Evolutionary conservation across 30 jellyfish, hydroid and myxozoan species (phyloP), one percentile per base, ranked within the genome.

Genomic region (Pelagia noctiluca): DNA sequence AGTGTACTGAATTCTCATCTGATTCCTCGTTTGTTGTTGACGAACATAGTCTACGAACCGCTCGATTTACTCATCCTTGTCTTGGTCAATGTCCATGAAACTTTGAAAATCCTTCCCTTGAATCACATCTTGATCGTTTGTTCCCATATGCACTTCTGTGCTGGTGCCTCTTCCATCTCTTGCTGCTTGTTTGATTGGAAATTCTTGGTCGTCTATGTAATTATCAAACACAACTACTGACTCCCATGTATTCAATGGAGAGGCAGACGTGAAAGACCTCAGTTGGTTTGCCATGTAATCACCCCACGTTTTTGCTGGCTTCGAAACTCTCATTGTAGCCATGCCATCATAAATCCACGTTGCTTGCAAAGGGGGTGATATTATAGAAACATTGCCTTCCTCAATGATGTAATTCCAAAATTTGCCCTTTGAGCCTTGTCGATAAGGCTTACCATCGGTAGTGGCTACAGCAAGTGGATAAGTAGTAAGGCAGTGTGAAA

Each of bases 81-180:
- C 63, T 33, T 78, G 71, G 24, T 62, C 63, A 72, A 24, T 78
- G 82, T 62, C 74, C 89, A 78, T 65, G 42, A 78, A 78, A 22
- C 73, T 62, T 36, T 78, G 81, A 0, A 74, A 74, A 24, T 61
- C n/a, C n/a, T n/a, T n/a, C n/a, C n/a, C n/a, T n/a, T n/a, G n/a
- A n/a, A n/a, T n/a, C n/a, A n/a, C n/a, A 25, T 65, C 52, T 63
- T 78, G 89, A 78, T 65, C 81, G 63, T 78, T 78, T 78, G 82
- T 33, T 57, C 89, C 81, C 35, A 78, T 71, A 78, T 62, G 89
- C 35, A 78, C 81, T 38, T 81, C 63, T 63, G 89, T 60, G 42
- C 89, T 78, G 82, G 73, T 11, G 30, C 89, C 82, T 78, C 89
- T 78, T 78, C 63, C 89, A 47, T 33, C 54, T 68, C 82, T 60